Percentiles rank a stretch among this genome's conserved stretches.
Evolutionary conservation across 1,140 invertebrate genomes (phyloP).

Genomic region (Anoplophora glabripennis): DNA sequence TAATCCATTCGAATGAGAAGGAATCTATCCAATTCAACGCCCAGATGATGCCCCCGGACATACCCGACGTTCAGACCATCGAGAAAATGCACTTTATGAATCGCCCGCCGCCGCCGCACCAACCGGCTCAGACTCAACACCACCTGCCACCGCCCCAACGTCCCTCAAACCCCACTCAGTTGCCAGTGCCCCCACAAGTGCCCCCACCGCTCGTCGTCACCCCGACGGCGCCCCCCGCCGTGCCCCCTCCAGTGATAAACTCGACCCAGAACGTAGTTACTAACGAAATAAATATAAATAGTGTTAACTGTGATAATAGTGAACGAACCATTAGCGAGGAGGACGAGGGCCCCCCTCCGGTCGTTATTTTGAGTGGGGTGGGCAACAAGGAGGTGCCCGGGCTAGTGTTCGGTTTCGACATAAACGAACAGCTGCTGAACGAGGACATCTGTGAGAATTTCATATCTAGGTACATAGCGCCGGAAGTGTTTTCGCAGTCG

Average conservation of each 20-base stretch:
- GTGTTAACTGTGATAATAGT: slow-evolving; percentile 4
- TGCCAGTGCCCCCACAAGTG: not conserved
- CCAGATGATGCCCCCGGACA: slow-evolving; percentile 36
- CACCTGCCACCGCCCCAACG: no score
- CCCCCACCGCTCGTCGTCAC: not conserved
- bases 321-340: slow-evolving; percentile 12
- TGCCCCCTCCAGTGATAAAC: not conserved
- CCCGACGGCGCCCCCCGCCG: slow-evolving; percentile 2
- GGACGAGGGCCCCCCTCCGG: slow-evolving; percentile 50
- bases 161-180: not conserved
- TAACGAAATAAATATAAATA: slow-evolving; percentile 6
- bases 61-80: slow-evolving; percentile 44
- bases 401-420: slow-evolving; percentile 64
- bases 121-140: not conserved
- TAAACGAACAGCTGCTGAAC: slow-evolving; percentile 62
- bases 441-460: slow-evolving; percentile 34
- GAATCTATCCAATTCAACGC: slow-evolving; percentile 28
- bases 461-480: slow-evolving; percentile 20
- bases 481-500: slow-evolving; percentile 19
- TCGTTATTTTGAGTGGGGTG: slow-evolving; percentile 60
- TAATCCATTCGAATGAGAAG: slow-evolving; percentile 30
- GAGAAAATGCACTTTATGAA: slow-evolving; percentile 43
- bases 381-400: slow-evolving; percentile 52
- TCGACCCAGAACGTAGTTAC: not conserved
- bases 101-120: slow-evolving; percentile 19